phyloP scores from a whole-genome alignment of 2,888 invertebrate species.

The Thecophora atra region DNA sequence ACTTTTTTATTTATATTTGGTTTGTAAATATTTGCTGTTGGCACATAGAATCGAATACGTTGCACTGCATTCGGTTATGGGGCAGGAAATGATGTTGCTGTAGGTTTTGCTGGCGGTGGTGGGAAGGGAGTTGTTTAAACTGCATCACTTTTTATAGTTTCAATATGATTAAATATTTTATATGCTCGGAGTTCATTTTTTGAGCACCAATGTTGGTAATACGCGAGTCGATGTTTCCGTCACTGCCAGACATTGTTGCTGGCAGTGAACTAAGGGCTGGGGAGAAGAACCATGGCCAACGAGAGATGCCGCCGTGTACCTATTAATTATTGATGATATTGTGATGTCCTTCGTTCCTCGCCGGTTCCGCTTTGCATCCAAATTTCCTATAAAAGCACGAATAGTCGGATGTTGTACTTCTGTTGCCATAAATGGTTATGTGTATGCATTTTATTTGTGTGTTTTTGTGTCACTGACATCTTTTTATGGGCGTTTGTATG shows the following conservation, averaged over 20 bases:
- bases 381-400: background rate
- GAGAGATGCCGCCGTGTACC: background rate
- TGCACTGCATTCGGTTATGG: background rate
- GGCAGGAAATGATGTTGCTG: constrained; percentile 4
- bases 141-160: constrained; percentile 31
- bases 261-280: background rate
- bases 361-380: too few relatives aligned
- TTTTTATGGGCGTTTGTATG: background rate
- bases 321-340: constrained; percentile 22
- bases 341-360: too few relatives aligned
- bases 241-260: constrained; percentile 7
- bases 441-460: constrained; percentile 9
- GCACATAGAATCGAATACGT: background rate
- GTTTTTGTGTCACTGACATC: background rate
- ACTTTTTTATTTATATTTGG: background rate
- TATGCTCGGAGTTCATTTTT: background rate
- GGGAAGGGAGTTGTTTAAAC: constrained; percentile 7
- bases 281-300: background rate
- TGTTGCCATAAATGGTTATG: background rate
- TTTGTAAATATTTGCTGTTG: background rate
- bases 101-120: constrained; percentile 17
- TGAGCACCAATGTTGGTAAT: background rate
- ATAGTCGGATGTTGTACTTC: background rate
- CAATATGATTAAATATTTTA: constrained; percentile 33
- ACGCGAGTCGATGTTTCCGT: background rate